Evolutionary conservation across 1,140 invertebrate genomes (phyloP), one percentile per base, ranked within the genome.

Genomic region (Magallana angulata): DNA sequence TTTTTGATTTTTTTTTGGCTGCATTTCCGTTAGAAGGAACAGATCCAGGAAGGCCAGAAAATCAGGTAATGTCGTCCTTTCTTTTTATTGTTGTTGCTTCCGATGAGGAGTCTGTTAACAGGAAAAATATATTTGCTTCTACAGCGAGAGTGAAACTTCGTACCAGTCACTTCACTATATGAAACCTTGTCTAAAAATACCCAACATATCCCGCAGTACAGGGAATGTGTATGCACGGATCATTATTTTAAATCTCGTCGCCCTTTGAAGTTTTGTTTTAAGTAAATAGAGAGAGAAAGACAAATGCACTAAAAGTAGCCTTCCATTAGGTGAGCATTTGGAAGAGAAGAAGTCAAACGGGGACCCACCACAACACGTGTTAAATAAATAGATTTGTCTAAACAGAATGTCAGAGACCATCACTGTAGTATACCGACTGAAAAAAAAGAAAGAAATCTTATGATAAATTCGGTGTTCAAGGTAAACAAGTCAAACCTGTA

Each of bases 311-410:
- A 24, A 30, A 76, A 76, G 68, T 76, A 76, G 68, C 68, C 68
- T 24, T 76, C 68, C 68, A 76, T 76, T 76, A 76, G 68, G 24
- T 12, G 12, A 48, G 68, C 68, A 76, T 76, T 76, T 76, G 68
- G 68, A 76, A 76, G 68, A 76, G 24, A 76, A 76, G 3, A 30
- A 76, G 68, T 76, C 68, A 24, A 76, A 76, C 24, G 36, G 68
- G 24, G 68, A 76, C 68, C 68, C 36, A 76, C 68, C 68, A 30
- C 68, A 76, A 76, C 68, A 76, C 68, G 68, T 76, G 68, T 76
- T 76, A 76, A 76, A 76, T 76, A 76, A 76, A 76, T 76, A 76
- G 68, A 76, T 76, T 76, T 76, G 68, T 76, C 36, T 76, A 76
- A 76, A 30, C 68, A 76, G 24, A 30, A 18, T 30, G 68, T 76